Conservation (phyloP, 2,797 vertebrate genomes). For the Chiroxiphia lanceolata region DNA sequence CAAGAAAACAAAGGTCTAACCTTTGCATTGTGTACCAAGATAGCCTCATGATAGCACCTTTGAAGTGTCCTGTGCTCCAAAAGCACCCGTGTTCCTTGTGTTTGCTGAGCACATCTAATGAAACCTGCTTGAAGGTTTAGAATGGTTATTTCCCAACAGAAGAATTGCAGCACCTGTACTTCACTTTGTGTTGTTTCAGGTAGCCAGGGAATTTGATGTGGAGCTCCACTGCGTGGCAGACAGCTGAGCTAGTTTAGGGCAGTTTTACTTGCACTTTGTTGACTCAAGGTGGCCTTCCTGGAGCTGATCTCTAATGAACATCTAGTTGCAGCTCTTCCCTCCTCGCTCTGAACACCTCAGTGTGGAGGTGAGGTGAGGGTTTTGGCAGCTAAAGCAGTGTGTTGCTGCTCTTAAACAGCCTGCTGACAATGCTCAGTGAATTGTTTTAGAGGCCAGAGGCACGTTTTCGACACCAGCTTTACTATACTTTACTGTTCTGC, state of each 20-base stretch:
- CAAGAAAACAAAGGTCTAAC: not conserved
- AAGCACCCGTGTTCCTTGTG: not conserved
- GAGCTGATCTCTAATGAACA: not conserved
- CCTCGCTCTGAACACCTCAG: not conserved
- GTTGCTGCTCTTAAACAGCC: not conserved
- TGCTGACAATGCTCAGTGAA: accelerated
- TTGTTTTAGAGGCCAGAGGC: not conserved
- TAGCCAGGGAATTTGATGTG: not conserved
- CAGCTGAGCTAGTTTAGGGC: not conserved
- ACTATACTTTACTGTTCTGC: not conserved
- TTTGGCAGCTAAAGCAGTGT: not conserved
- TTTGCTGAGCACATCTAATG: not conserved
- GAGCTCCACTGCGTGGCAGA: not conserved
- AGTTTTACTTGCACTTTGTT: not conserved
- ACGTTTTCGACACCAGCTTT: accelerated
- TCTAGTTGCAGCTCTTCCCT: not conserved
- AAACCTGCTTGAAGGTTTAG: not conserved
- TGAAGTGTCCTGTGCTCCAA: not conserved
- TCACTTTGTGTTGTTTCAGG: not conserved
- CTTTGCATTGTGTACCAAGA: not conserved
- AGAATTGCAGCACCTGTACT: not conserved
- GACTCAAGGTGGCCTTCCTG: not conserved
- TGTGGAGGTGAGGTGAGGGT: not conserved
- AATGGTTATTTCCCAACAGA: not conserved
- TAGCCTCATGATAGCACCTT: not conserved